Evolutionary conservation across 2,797 vertebrate species (phyloP).

Genomic region (Gymnoscopelus braueri): DNA sequence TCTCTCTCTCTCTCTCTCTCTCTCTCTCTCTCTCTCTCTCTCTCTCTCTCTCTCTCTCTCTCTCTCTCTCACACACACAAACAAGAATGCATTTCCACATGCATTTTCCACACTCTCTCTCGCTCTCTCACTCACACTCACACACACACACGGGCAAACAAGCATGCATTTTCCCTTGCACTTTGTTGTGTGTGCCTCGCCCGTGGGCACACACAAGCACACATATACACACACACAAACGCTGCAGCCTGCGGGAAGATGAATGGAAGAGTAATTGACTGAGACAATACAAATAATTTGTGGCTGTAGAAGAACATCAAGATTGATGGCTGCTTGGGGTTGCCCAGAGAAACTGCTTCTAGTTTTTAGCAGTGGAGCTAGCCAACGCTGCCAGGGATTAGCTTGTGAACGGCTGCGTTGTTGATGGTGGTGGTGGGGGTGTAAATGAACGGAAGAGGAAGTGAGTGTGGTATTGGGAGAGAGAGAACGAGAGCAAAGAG

Average conservation of each 20-base stretch:
- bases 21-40: no score
- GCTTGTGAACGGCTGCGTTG: constrained; percentile 8
- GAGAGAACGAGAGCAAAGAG: neutral
- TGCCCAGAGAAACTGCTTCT: constrained; percentile 40
- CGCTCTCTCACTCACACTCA: neutral
- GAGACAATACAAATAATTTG: constrained; percentile 78
- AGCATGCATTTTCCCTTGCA: constrained; percentile 7
- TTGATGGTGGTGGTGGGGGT: neutral
- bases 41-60: no score
- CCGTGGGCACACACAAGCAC: constrained; percentile 6
- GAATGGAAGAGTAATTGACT: constrained; percentile 71
- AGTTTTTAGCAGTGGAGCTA: constrained; percentile 27
- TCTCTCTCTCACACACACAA: neutral
- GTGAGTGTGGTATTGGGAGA: neutral
- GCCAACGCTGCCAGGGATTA: neutral
- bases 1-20: no score
- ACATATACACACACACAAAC: constrained; percentile 22
- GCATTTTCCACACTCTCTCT: neutral
- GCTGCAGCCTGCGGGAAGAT: constrained; percentile 49
- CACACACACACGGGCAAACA: constrained; percentile 6
- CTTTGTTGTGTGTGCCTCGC: neutral
- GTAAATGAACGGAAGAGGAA: neutral
- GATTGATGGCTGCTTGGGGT: constrained; percentile 67
- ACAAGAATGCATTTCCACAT: neutral
- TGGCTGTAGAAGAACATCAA: constrained; percentile 71